A percentile compares a stretch with the other conserved stretches of the same genome.
Evolutionary conservation across 2,797 vertebrate species (phyloP).

Genomic region (Mareca penelope): DNA sequence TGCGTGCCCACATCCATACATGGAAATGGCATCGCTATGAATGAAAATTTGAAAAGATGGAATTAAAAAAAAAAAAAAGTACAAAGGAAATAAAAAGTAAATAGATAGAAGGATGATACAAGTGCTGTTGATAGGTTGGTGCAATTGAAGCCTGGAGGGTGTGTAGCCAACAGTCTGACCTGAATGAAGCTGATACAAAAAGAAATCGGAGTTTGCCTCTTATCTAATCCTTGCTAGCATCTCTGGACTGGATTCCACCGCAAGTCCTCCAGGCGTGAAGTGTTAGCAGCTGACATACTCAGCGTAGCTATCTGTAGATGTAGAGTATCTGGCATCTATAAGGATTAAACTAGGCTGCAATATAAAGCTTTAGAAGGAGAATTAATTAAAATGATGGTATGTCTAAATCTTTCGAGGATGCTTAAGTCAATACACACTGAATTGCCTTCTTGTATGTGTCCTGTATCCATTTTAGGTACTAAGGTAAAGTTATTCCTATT

Average conservation of each 20-base stretch:
- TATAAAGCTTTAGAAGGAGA: background rate
- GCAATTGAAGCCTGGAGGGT: background rate
- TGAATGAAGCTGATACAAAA: background rate
- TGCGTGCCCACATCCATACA: background rate
- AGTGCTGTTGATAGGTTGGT: background rate
- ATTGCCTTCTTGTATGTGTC: background rate
- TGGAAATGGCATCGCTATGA: background rate
- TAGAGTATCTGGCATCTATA: background rate
- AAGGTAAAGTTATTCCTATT: background rate
- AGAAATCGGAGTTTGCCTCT: background rate
- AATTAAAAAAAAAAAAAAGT: background rate
- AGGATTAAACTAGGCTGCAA: background rate
- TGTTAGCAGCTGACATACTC: background rate
- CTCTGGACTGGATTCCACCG: background rate
- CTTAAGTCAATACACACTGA: background rate
- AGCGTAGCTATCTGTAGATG: background rate
- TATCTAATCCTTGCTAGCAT: background rate
- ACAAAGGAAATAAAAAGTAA: background rate
- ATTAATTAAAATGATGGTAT: background rate
- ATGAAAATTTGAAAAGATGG: background rate
- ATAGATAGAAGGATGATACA: background rate
- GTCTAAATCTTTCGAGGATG: background rate
- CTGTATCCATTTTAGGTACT: background rate
- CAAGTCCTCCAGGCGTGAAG: background rate
- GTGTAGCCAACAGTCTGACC: background rate